phyloP scores from a whole-genome alignment of 1,140 invertebrate genomes.

The Centruroides vittatus region DNA sequence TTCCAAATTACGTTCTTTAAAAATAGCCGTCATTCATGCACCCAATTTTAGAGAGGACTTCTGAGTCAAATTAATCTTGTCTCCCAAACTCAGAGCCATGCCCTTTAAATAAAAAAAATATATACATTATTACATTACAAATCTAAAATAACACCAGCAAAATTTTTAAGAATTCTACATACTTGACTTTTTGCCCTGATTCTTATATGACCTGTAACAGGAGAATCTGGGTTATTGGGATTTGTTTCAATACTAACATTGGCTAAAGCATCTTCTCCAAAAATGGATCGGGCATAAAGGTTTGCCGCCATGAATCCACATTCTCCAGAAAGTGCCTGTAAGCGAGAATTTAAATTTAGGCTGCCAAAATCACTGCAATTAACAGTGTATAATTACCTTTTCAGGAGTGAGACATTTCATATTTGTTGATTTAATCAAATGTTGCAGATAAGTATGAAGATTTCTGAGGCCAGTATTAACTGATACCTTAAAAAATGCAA shows the following conservation, averaged over 20 bases:
- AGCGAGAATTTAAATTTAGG: no score
- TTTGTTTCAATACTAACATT: conserved; percentile 94
- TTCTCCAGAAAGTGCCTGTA: conserved; percentile 75
- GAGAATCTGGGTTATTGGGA: conserved; percentile 67
- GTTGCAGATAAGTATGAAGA: conserved; percentile 80
- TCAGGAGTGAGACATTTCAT: conserved; percentile 98
- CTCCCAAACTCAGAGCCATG: conserved; percentile 90
- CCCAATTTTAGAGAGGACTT: conserved; percentile 32
- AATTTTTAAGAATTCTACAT: conserved; percentile 10
- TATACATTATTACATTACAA: no score
- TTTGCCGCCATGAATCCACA: conserved; percentile 99
- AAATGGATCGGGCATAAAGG: conserved; percentile 96
- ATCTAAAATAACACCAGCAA: neutral
- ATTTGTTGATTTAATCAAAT: conserved; percentile 88
- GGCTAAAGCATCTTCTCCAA: conserved; percentile 96
- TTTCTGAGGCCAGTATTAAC: conserved; percentile 91
- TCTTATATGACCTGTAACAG: conserved; percentile 90
- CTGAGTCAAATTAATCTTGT: conserved; percentile 91
- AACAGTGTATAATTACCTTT: conserved; percentile 38
- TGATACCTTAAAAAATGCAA: conserved; percentile 44
- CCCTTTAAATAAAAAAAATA: conserved; percentile 46
- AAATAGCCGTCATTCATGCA: neutral
- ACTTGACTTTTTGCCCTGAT: conserved; percentile 97
- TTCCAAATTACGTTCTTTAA: neutral
- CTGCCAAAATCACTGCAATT: conserved; percentile 6